These are phyloP conservation scores for Argyrosomus regius DNA, from an alignment of 2,797 vertebrate species.

Conservation along the genomic window DNA sequence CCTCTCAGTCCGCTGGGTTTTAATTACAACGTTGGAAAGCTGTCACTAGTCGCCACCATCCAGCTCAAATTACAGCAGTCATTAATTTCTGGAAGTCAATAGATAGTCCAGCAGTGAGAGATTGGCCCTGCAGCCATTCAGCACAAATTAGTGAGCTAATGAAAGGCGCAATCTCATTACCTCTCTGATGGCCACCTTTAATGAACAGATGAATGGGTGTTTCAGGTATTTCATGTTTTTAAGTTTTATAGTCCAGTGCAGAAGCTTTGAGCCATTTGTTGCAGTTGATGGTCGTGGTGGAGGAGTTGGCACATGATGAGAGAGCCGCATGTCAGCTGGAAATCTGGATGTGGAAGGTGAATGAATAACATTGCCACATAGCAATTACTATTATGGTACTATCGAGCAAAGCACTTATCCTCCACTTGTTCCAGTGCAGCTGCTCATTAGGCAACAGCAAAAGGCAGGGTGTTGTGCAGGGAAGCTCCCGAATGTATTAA, in stretches of 20 bases:
- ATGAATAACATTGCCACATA: slow-evolving; percentile 55
- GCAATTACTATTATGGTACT: slow-evolving; percentile 63
- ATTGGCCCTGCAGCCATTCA: slow-evolving; percentile 60
- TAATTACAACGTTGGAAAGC: slow-evolving; percentile 72
- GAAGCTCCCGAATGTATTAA: slow-evolving; percentile 14
- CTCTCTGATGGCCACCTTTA: slow-evolving; percentile 44
- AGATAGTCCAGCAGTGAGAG: slow-evolving; percentile 48
- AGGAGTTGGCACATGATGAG: slow-evolving; percentile 25
- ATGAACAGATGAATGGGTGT: slow-evolving; percentile 61
- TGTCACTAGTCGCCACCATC: slow-evolving; percentile 68
- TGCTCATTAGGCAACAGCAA: slow-evolving; percentile 68
- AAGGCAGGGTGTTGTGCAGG: slow-evolving; percentile 8
- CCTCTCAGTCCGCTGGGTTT: slow-evolving; percentile 61
- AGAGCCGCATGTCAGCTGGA: slow-evolving; percentile 46
- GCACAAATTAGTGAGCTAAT: slow-evolving; percentile 75
- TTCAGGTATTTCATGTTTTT: slow-evolving; percentile 38
- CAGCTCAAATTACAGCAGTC: slow-evolving; percentile 73
- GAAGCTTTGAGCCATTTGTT: slow-evolving; percentile 31
- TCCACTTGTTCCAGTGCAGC: slow-evolving; percentile 71
- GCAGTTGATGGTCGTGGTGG: background rate
- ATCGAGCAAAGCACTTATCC: slow-evolving; percentile 69
- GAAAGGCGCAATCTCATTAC: slow-evolving; percentile 71
- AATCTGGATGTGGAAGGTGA: slow-evolving; percentile 45
- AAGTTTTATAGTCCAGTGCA: slow-evolving; percentile 40
- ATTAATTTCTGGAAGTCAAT: slow-evolving; percentile 73